phyloP scores from a whole-genome alignment of 2,888 invertebrate species.

The Dendrolimus houi region DNA sequence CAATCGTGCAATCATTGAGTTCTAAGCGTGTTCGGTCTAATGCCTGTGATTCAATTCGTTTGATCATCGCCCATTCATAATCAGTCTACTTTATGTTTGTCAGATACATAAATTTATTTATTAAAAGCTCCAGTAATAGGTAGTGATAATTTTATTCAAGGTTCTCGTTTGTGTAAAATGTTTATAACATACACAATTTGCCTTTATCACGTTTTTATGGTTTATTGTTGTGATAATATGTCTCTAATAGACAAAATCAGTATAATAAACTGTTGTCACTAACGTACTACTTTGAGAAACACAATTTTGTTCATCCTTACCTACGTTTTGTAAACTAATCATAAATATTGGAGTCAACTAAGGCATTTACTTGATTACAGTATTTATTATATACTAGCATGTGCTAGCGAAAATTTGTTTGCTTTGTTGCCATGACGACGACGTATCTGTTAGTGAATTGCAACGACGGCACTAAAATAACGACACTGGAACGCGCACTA shows the following conservation, averaged over 20 bases:
- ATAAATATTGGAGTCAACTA: no score
- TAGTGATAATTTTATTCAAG: conserved; percentile 35
- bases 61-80: conserved; percentile 19
- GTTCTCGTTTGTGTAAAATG: conserved; percentile 16
- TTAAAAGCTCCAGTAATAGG: conserved; percentile 22
- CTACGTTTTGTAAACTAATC: no score
- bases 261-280: no score
- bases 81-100: conserved; percentile 9
- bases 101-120: conserved; percentile 11
- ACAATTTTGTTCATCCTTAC: no score
- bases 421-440: no score
- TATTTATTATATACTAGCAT: no score
- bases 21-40: conserved; percentile 2
- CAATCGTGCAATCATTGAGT: background rate
- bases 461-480: no score
- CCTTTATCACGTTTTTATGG: conserved; percentile 7
- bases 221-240: conserved; percentile 2
- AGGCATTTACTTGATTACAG: no score
- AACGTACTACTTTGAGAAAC: no score
- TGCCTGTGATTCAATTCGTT: background rate
- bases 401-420: no score
- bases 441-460: no score
- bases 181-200: conserved; percentile 3
- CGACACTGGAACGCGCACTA: no score
- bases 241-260: background rate